These are phyloP conservation scores for Antigone vipio DNA, from an alignment of 2,113 vertebrate species.

Conservation along the genomic window DNA sequence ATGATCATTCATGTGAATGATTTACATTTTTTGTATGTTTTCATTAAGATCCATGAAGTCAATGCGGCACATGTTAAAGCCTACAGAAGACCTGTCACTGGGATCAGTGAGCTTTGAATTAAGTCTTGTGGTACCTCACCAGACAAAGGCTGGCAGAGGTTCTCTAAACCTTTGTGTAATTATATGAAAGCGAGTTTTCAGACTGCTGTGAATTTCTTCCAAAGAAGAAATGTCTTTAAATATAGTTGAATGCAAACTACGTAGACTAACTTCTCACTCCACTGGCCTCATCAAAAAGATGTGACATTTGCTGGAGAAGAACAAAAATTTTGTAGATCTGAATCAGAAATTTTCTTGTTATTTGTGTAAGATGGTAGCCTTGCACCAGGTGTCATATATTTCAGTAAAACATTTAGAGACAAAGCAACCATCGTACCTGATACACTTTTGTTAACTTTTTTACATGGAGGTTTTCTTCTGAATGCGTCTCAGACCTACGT, in stretches of 20 bases:
- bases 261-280: background rate
- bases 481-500: background rate
- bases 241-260: background rate
- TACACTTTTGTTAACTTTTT: background rate
- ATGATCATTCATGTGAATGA: background rate
- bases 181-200: background rate
- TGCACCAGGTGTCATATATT: background rate
- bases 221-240: background rate
- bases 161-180: background rate
- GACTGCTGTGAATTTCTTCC: background rate
- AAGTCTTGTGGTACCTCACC: background rate
- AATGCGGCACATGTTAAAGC: background rate
- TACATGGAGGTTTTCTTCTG: background rate
- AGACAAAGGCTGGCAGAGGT: background rate
- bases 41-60: background rate
- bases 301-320: background rate
- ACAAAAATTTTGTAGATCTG: background rate
- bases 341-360: background rate
- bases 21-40: background rate
- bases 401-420: background rate
- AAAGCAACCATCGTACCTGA: background rate
- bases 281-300: background rate
- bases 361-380: background rate
- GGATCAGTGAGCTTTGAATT: background rate
- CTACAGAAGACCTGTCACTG: background rate